Conservation (phyloP, 2,888 invertebrate species). For the Caenorhabditis doughertyi region DNA sequence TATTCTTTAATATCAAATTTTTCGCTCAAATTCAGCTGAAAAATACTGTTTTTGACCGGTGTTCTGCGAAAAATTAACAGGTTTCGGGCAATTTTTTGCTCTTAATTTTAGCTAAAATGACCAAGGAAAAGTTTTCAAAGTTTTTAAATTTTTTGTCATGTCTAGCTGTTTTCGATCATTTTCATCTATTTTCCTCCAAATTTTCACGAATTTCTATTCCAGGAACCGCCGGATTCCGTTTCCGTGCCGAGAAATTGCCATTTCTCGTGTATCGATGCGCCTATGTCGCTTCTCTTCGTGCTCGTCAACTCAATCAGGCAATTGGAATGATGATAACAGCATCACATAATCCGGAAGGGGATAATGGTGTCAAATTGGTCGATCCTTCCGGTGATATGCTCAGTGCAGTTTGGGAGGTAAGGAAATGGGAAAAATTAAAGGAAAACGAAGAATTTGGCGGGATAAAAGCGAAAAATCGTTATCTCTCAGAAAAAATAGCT, state of each 20-base stretch:
- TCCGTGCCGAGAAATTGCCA: conserved; percentile 86
- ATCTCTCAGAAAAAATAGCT: no score
- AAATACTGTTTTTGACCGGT: neutral
- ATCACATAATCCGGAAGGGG: conserved; percentile 93
- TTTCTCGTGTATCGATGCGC: conserved; percentile 97
- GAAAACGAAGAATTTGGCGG: neutral
- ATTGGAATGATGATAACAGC: conserved; percentile 99
- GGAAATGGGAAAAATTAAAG: no score
- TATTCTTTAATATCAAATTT: no score
- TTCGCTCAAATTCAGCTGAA: neutral
- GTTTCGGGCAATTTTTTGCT: neutral
- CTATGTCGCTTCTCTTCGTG: conserved; percentile 91
- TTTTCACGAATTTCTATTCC: neutral
- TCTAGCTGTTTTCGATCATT: neutral
- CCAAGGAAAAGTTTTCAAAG: neutral
- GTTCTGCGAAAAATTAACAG: neutral
- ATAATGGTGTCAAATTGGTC: conserved; percentile 88
- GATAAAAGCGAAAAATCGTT: neutral
- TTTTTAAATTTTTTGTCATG: neutral
- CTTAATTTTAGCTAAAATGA: neutral
- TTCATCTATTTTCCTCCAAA: neutral
- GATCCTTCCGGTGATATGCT: conserved; percentile 98
- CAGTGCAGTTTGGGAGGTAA: conserved; percentile 91
- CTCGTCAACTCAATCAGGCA: conserved; percentile 84
- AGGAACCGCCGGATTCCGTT: conserved; percentile 80